phyloP scores from a whole-genome alignment of 1,140 invertebrate genomes.

The Zaprionus kolodkinae region DNA sequence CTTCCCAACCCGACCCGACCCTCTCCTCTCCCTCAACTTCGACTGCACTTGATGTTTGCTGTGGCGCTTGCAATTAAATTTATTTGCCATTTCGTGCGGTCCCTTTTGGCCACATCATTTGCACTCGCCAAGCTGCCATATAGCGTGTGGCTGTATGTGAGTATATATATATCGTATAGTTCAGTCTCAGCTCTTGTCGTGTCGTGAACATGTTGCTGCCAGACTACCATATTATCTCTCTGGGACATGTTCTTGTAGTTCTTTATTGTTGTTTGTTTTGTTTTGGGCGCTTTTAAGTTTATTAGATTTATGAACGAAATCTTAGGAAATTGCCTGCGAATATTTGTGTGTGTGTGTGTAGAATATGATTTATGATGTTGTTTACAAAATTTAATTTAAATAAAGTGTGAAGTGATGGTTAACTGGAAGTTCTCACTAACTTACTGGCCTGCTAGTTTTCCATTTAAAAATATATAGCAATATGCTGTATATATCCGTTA shows the following conservation, averaged over 20 bases:
- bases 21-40: not conserved
- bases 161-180: not conserved
- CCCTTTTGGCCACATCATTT: constrained; percentile 31
- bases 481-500: not conserved
- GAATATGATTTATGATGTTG: constrained; percentile 1
- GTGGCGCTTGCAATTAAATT: constrained; percentile 55
- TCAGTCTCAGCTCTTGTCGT: not conserved
- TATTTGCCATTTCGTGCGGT: constrained; percentile 43
- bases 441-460: too few relatives aligned
- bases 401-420: too few relatives aligned
- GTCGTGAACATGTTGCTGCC: constrained; percentile 2
- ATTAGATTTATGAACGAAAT: constrained; percentile 53
- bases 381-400: not conserved
- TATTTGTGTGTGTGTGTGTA: not conserved
- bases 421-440: too few relatives aligned
- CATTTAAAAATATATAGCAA: too few relatives aligned
- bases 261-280: constrained; percentile 21
- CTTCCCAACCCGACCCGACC: not conserved
- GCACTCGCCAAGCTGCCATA: constrained; percentile 1
- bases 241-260: constrained; percentile 8
- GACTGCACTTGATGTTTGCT: constrained; percentile 2
- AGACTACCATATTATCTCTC: constrained; percentile 18
- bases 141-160: not conserved
- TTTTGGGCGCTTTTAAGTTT: constrained; percentile 37
- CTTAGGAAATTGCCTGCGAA: constrained; percentile 42